Percentiles rank a stretch among this genome's conserved stretches.
Evolutionary conservation across 2,888 invertebrate genomes (phyloP).

Genomic region (Mylabris sibirica): DNA sequence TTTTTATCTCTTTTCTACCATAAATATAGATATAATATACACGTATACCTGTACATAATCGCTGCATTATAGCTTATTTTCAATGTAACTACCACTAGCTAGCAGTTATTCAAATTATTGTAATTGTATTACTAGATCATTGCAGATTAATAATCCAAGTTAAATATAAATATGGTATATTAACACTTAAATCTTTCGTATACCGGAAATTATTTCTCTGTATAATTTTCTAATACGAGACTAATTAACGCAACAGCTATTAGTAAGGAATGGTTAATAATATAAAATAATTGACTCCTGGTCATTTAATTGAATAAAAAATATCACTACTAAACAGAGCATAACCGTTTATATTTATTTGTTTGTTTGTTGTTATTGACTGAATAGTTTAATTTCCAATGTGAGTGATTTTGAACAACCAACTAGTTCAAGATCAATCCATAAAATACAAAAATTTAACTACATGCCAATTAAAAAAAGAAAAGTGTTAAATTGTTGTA

Average conservation of each 20-base stretch:
- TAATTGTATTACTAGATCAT: slow-evolving; percentile 4
- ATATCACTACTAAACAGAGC: slow-evolving; percentile 16
- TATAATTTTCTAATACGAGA: background rate
- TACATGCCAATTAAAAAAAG: background rate
- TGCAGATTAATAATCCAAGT: background rate
- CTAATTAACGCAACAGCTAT: slow-evolving; percentile 10
- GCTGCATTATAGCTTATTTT: background rate
- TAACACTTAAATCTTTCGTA: background rate
- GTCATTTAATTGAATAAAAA: slow-evolving; percentile 21
- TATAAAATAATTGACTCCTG: slow-evolving; percentile 5
- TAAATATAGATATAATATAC: background rate
- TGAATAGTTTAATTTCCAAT: background rate
- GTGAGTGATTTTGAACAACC: background rate
- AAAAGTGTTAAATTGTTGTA: slow-evolving; percentile 3
- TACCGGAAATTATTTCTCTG: slow-evolving; percentile 12
- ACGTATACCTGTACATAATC: background rate
- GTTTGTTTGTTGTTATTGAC: background rate
- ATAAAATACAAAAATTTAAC: background rate
- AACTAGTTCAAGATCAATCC: background rate
- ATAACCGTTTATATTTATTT: background rate
- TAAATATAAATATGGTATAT: background rate
- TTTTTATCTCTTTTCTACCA: background rate
- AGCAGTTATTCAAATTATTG: slow-evolving; percentile 10
- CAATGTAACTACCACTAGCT: background rate
- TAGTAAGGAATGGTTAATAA: slow-evolving; percentile 16